Evolutionary conservation across 1,140 invertebrate genomes (phyloP).

Genomic region (Liolophura sinensis): DNA sequence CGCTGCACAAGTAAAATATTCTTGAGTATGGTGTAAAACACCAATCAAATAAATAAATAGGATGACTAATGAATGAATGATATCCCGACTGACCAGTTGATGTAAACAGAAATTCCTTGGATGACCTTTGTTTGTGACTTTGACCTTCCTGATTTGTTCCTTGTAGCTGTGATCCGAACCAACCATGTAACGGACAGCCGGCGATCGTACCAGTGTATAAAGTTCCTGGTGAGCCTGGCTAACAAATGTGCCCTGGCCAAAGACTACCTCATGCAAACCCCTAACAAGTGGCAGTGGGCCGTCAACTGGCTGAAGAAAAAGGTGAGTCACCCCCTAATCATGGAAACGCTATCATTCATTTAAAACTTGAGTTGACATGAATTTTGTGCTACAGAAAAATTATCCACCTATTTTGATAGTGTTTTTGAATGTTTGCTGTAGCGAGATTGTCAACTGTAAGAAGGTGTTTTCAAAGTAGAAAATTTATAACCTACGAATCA

Average conservation of each 20-base stretch:
- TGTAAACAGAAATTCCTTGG: neutral
- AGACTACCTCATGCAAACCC: slow-evolving; percentile 59
- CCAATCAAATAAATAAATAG: too few species aligned
- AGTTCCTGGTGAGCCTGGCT: slow-evolving; percentile 59
- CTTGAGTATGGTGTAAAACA: too few species aligned
- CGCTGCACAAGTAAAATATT: too few species aligned
- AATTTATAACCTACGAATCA: too few species aligned
- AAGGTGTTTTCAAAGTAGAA: too few species aligned
- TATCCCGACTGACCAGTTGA: neutral
- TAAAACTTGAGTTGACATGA: too few species aligned
- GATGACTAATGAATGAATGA: neutral
- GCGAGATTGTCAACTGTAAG: too few species aligned
- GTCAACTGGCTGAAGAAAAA: slow-evolving; percentile 63
- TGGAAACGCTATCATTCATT: too few species aligned
- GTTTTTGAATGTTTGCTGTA: too few species aligned
- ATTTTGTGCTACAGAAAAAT: too few species aligned
- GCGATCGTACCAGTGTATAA: slow-evolving; percentile 62
- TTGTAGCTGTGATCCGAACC: slow-evolving; percentile 51
- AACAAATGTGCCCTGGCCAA: slow-evolving; percentile 55
- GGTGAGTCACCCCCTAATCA: slow-evolving; percentile 23
- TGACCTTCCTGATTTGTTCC: slow-evolving; percentile 1
- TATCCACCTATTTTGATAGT: too few species aligned
- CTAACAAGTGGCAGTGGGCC: slow-evolving; percentile 62
- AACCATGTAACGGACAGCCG: slow-evolving; percentile 58
- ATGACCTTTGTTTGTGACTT: neutral